Percentiles rank a stretch among this genome's conserved stretches.
phyloP scores from a whole-genome alignment of 35 echinoderm and acorn worm genomes.

The Patiria miniata region DNA sequence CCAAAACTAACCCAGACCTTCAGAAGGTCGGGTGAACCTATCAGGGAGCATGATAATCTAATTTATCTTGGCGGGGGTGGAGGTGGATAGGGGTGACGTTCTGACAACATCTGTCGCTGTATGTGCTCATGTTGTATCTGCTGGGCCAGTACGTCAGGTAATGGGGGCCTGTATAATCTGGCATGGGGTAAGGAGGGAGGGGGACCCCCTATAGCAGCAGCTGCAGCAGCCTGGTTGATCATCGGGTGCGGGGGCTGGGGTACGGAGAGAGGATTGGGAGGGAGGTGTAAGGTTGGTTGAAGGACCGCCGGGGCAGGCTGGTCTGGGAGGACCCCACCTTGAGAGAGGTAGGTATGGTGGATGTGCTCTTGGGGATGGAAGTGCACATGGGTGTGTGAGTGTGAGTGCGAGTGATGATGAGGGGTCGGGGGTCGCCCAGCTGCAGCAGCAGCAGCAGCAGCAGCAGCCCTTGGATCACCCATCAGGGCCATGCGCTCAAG shows the following conservation, averaged over 20 bases:
- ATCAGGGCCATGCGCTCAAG: slow-evolving; percentile 77
- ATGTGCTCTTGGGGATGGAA: slow-evolving; percentile 96
- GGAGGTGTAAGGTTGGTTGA: slow-evolving; percentile 28
- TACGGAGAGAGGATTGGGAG: slow-evolving; percentile 38
- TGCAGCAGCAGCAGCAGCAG: neutral
- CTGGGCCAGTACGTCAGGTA: slow-evolving; percentile 27
- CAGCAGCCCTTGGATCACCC: slow-evolving; percentile 48
- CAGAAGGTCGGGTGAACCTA: too few species aligned
- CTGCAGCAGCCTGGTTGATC: neutral
- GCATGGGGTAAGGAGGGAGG: slow-evolving; percentile 35
- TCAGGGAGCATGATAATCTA: too few species aligned
- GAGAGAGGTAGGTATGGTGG: slow-evolving; percentile 77
- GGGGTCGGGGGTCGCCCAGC: slow-evolving; percentile 53
- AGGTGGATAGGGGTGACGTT: slow-evolving; percentile 15
- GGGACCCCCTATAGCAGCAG: neutral
- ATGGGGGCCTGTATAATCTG: slow-evolving; percentile 34
- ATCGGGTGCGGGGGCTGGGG: slow-evolving; percentile 28
- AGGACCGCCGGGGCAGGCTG: neutral
- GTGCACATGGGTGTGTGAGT: slow-evolving; percentile 98
- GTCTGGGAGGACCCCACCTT: slow-evolving; percentile 11
- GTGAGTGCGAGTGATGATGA: slow-evolving; percentile 94
- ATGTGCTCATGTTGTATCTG: slow-evolving; percentile 48
- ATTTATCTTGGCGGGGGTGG: too few species aligned
- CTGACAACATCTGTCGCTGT: slow-evolving; percentile 33
- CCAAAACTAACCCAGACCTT: too few species aligned